phyloP scores from a whole-genome alignment of 1,140 invertebrate species.

The Papilio aristodemus region DNA sequence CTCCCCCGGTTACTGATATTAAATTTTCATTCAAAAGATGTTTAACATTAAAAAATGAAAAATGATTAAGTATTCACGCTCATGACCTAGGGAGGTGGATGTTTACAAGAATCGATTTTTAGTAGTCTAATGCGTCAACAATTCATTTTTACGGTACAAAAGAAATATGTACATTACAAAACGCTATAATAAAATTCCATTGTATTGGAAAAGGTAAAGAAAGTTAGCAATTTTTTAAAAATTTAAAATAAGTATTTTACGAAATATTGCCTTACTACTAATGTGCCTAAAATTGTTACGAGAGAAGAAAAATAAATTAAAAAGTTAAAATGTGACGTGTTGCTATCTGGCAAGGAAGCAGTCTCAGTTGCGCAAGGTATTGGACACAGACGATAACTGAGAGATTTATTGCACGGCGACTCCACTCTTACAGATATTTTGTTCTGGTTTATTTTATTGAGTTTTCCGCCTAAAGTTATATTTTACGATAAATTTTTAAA shows the following conservation, averaged over 20 bases:
- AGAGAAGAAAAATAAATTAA: background rate
- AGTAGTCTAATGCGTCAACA: no score
- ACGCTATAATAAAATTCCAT: background rate
- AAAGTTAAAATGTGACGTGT: slow-evolving; percentile 1
- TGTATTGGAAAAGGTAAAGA: no score
- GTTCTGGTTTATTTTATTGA: background rate
- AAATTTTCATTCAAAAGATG: slow-evolving; percentile 15
- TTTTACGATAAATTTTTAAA: no score
- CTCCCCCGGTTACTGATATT: background rate
- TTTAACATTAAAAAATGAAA: background rate
- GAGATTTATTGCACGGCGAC: slow-evolving; percentile 4
- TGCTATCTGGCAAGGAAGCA: slow-evolving; percentile 5
- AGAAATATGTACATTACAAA: no score
- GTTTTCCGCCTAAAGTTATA: background rate
- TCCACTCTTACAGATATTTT: background rate
- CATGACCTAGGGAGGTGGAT: background rate
- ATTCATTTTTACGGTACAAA: no score
- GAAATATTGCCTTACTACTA: background rate
- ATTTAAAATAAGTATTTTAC: no score
- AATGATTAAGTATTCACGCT: background rate
- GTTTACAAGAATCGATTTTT: no score
- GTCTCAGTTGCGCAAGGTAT: slow-evolving; percentile 7
- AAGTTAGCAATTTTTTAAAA: no score
- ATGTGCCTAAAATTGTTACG: background rate
- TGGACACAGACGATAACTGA: background rate